A percentile compares a stretch with the other conserved stretches of the same genome.
These are phyloP conservation scores for Synanthedon vespiformis DNA, from an alignment of 2,888 invertebrate species.

Conservation along the genomic window DNA sequence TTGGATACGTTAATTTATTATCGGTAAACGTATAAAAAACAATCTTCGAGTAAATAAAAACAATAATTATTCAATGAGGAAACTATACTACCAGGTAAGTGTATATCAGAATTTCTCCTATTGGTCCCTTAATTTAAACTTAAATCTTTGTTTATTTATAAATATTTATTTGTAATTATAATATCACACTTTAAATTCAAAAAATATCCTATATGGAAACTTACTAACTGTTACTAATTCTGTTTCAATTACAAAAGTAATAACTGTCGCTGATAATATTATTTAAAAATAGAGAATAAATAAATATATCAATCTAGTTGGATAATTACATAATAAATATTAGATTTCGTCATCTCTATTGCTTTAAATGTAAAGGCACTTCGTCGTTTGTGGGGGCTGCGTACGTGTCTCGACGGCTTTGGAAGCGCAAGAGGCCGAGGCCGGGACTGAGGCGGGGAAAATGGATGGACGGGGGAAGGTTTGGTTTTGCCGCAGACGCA, in stretches of 20 bases:
- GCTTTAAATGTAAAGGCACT: conserved; percentile 62
- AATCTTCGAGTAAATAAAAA: background rate
- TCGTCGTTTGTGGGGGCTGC: conserved; percentile 22
- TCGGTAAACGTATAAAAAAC: background rate
- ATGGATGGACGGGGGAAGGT: background rate
- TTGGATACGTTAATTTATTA: background rate
- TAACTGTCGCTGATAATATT: conserved; percentile 66
- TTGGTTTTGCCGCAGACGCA: background rate
- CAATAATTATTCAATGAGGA: background rate
- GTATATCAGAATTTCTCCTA: conserved; percentile 64
- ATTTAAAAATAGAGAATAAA: conserved; percentile 65
- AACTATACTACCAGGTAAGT: conserved; percentile 5
- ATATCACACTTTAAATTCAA: conserved; percentile 71
- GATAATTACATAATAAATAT: conserved; percentile 68
- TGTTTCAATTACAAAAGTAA: conserved; percentile 67
- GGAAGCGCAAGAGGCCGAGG: conserved; percentile 40
- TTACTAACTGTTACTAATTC: conserved; percentile 49
- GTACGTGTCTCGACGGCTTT: conserved; percentile 9
- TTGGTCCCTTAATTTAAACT: conserved; percentile 70
- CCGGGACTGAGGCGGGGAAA: conserved; percentile 10
- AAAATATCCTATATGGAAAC: conserved; percentile 62
- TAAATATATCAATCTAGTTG: conserved; percentile 65
- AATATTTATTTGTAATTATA: conserved; percentile 51
- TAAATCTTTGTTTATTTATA: conserved; percentile 64
- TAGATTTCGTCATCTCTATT: conserved; percentile 51